phyloP scores from a whole-genome alignment of 2,888 invertebrate genomes.

The Xylocampa areola region DNA sequence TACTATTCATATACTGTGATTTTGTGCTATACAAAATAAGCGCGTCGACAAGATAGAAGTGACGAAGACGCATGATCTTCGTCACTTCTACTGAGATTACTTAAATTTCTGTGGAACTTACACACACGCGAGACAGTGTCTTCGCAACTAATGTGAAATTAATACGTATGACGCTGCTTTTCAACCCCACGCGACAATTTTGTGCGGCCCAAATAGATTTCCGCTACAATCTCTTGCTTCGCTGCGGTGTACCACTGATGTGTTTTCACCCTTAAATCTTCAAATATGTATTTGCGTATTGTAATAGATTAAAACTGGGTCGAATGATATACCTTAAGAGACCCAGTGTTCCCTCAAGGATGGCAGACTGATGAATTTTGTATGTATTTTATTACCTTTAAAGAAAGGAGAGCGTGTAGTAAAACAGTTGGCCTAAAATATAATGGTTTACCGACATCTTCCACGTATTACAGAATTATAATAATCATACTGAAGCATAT shows the following conservation, averaged over 20 bases:
- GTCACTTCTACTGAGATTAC: too few species aligned
- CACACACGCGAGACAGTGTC: too few species aligned
- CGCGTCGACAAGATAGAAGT: too few species aligned
- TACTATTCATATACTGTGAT: too few species aligned
- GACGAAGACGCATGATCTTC: too few species aligned
- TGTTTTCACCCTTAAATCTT: neutral
- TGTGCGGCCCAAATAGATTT: too few species aligned
- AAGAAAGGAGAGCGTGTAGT: conserved; percentile 16
- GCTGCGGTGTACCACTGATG: neutral
- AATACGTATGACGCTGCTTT: too few species aligned
- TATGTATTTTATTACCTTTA: conserved; percentile 29
- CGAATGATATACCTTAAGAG: conserved; percentile 5
- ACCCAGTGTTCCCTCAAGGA: conserved; percentile 14
- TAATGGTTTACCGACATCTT: conserved; percentile 43
- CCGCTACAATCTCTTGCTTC: neutral
- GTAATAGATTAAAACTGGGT: neutral
- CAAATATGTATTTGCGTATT: neutral
- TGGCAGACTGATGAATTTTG: conserved; percentile 43
- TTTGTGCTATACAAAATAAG: too few species aligned
- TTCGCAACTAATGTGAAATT: too few species aligned
- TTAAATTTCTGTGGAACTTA: too few species aligned
- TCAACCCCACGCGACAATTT: too few species aligned
- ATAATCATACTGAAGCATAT: conserved; percentile 82
- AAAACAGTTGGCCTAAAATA: conserved; percentile 32
- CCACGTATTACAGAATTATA: conserved; percentile 51